These are phyloP conservation scores for Dryobota labecula DNA, from an alignment of 2,888 invertebrate species.

Conservation along the genomic window DNA sequence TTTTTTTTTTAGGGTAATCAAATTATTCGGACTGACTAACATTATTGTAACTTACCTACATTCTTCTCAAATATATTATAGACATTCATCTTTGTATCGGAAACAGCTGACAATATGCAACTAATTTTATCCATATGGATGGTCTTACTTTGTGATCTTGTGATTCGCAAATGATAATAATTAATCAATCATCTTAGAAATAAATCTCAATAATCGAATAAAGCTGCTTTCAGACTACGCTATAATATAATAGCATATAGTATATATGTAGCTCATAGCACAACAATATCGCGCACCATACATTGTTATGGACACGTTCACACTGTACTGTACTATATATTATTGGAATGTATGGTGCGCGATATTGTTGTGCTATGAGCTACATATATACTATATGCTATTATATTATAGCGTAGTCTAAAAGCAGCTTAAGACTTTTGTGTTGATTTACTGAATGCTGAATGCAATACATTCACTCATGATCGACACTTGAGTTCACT, in stretches of 20 bases:
- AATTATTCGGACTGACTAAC: background rate
- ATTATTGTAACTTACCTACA: background rate
- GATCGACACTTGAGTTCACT: conserved; percentile 12
- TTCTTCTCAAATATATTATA: background rate
- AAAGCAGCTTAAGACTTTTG: no score
- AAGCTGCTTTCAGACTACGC: background rate
- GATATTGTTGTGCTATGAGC: no score
- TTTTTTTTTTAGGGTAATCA: background rate
- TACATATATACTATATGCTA: no score
- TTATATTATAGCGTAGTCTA: no score
- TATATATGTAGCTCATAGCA: no score
- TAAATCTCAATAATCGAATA: conserved; percentile 4
- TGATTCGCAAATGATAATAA: conserved; percentile 16
- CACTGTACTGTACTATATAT: no score
- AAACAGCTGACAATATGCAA: background rate
- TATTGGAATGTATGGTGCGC: no score
- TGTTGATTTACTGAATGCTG: conserved; percentile 13
- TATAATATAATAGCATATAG: no score
- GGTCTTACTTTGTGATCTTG: background rate
- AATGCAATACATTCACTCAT: background rate
- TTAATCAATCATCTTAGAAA: conserved; percentile 9
- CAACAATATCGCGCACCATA: no score
- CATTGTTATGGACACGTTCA: no score
- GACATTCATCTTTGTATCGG: background rate
- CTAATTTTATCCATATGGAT: background rate